These are phyloP conservation scores for Pyxicephalus adspersus DNA, from an alignment of 2,113 vertebrate species.

Conservation along the genomic window DNA sequence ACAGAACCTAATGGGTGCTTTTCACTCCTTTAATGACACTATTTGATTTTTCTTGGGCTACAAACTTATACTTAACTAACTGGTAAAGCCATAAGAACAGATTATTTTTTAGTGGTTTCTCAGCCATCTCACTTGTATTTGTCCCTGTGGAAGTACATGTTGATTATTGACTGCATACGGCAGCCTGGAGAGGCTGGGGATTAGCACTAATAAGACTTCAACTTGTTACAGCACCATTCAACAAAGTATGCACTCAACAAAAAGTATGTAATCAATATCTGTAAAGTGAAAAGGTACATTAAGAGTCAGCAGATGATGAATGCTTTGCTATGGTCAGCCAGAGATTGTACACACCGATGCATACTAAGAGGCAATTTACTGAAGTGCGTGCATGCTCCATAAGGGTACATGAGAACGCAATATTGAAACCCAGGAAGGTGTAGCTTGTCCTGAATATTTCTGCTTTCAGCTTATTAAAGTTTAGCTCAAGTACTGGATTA, in stretches of 20 bases:
- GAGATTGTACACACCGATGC: slow-evolving; percentile 46
- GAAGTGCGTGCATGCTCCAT: slow-evolving; percentile 17
- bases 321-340: slow-evolving; percentile 48
- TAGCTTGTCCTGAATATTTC: background rate
- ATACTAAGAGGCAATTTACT: slow-evolving; percentile 49
- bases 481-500: background rate
- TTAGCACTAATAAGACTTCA: slow-evolving; percentile 49
- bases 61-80: background rate
- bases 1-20: slow-evolving; percentile 1
- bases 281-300: slow-evolving; percentile 53
- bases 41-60: slow-evolving; percentile 6
- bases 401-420: background rate
- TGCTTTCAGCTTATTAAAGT: background rate
- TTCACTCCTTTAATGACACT: slow-evolving; percentile 13
- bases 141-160: slow-evolving; percentile 10
- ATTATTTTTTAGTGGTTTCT: background rate
- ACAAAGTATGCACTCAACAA: slow-evolving; percentile 36
- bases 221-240: slow-evolving; percentile 31
- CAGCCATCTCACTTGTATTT: background rate
- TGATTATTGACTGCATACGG: slow-evolving; percentile 46
- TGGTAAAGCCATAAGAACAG: slow-evolving; percentile 13
- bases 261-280: slow-evolving; percentile 52
- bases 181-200: slow-evolving; percentile 23
- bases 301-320: slow-evolving; percentile 47
- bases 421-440: slow-evolving; percentile 11